Evolutionary conservation across 2,888 invertebrate species (phyloP).

Genomic region (Ligdia adustata): DNA sequence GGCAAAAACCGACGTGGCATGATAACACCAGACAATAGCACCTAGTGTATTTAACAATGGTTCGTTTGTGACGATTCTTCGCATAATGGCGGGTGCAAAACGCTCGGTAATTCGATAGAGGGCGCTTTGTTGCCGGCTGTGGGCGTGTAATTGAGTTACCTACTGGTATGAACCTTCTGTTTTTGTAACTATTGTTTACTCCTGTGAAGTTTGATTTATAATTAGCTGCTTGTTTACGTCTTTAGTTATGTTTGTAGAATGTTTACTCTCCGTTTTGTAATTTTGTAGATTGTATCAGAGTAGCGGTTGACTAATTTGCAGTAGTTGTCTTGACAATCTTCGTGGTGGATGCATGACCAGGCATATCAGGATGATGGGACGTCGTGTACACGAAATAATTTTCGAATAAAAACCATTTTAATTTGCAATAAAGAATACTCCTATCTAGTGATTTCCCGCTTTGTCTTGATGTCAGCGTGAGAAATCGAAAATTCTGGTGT

Average conservation of each 20-base stretch:
- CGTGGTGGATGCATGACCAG: too few species aligned
- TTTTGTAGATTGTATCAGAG: too few species aligned
- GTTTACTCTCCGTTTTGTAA: too few species aligned
- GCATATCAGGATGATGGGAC: too few species aligned
- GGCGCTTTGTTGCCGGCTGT: conserved; percentile 73
- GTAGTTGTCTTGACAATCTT: too few species aligned
- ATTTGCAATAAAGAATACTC: too few species aligned
- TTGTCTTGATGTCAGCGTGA: too few species aligned
- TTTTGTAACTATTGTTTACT: conserved; percentile 50
- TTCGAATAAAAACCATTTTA: too few species aligned
- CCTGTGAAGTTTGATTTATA: conserved; percentile 32
- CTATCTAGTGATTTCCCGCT: too few species aligned
- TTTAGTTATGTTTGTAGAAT: not conserved
- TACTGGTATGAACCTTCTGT: conserved; percentile 60
- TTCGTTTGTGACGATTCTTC: conserved; percentile 83
- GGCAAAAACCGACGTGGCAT: conserved; percentile 76
- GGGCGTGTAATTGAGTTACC: conserved; percentile 76
- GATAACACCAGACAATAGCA: conserved; percentile 80
- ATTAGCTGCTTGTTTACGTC: conserved; percentile 36
- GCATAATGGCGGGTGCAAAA: conserved; percentile 77
- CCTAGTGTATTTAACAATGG: conserved; percentile 79
- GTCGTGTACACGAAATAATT: too few species aligned
- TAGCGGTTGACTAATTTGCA: too few species aligned
- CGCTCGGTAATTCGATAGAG: conserved; percentile 77
- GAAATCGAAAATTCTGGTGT: too few species aligned